Percentiles rank a stretch among this genome's conserved stretches.
These are phyloP conservation scores for Pteropus alecto DNA, from an alignment of 2,113 vertebrate genomes.

Conservation along the genomic window DNA sequence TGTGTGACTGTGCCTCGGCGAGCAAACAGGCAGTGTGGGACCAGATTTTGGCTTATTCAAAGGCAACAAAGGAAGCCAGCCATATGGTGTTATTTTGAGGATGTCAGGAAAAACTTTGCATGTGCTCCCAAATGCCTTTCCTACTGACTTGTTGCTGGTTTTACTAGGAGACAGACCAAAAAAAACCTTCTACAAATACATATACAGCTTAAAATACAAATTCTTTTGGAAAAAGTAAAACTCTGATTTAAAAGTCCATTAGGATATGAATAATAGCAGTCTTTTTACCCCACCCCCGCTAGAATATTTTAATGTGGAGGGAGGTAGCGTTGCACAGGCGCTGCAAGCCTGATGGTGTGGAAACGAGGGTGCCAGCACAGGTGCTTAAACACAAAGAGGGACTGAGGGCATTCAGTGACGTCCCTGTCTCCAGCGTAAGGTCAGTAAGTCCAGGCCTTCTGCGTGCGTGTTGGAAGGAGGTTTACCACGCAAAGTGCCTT, in stretches of 20 bases:
- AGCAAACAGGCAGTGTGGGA: neutral
- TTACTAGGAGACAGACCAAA: neutral
- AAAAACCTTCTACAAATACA: neutral
- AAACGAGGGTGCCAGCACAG: neutral
- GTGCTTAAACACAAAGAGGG: neutral
- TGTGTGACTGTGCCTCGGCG: neutral
- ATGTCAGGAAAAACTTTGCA: neutral
- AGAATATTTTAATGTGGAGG: neutral
- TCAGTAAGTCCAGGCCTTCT: neutral
- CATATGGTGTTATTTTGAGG: slow-evolving; percentile 5
- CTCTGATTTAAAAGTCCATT: neutral
- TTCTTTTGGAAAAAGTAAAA: neutral
- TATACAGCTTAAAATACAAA: neutral
- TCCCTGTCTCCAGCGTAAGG: neutral
- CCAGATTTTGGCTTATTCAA: neutral
- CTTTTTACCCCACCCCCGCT: too few relatives aligned
- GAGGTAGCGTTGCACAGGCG: neutral
- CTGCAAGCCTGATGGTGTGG: neutral
- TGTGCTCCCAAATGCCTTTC: slow-evolving; percentile 15
- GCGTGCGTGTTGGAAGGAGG: neutral
- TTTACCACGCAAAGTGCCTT: neutral
- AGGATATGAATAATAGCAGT: neutral
- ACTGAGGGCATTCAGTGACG: neutral
- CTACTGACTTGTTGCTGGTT: neutral
- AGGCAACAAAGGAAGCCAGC: neutral